Evolutionary conservation across 2,888 invertebrate species (phyloP).

Genomic region (Drosophila merina): DNA sequence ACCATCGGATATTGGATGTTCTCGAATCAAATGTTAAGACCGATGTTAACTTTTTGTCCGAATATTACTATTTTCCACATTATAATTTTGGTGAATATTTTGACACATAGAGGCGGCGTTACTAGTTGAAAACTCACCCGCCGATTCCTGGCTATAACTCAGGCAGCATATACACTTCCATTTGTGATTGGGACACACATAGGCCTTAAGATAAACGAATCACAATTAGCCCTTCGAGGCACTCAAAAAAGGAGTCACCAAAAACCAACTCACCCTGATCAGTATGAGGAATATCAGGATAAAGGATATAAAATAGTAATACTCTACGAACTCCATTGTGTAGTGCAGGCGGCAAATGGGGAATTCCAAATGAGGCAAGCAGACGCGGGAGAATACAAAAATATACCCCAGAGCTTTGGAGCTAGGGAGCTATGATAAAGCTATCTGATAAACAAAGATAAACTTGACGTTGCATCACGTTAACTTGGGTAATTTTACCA

Average conservation of each 20-base stretch:
- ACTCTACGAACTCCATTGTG: slow-evolving; percentile 60
- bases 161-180: slow-evolving; percentile 46
- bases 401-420: neutral
- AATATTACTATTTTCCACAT: slow-evolving; percentile 13
- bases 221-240: neutral
- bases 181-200: slow-evolving; percentile 56
- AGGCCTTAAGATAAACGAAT: slow-evolving; percentile 43
- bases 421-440: slow-evolving; percentile 13
- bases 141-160: slow-evolving; percentile 12
- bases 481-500: slow-evolving; percentile 18
- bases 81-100: neutral
- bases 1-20: slow-evolving; percentile 43
- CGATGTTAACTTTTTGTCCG: slow-evolving; percentile 3
- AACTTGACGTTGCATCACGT: slow-evolving; percentile 32
- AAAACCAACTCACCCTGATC: slow-evolving; percentile 55
- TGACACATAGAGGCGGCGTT: slow-evolving; percentile 16
- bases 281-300: slow-evolving; percentile 57
- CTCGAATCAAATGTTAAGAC: neutral
- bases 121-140: slow-evolving; percentile 57
- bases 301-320: slow-evolving; percentile 61
- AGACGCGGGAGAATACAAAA: slow-evolving; percentile 7
- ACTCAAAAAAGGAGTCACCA: neutral
- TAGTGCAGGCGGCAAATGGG: slow-evolving; percentile 23
- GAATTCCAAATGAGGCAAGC: slow-evolving; percentile 43
- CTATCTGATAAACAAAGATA: slow-evolving; percentile 31